These are phyloP conservation scores for Elysia chlorotica DNA, from an alignment of 1,140 invertebrate species.

Conservation along the genomic window DNA sequence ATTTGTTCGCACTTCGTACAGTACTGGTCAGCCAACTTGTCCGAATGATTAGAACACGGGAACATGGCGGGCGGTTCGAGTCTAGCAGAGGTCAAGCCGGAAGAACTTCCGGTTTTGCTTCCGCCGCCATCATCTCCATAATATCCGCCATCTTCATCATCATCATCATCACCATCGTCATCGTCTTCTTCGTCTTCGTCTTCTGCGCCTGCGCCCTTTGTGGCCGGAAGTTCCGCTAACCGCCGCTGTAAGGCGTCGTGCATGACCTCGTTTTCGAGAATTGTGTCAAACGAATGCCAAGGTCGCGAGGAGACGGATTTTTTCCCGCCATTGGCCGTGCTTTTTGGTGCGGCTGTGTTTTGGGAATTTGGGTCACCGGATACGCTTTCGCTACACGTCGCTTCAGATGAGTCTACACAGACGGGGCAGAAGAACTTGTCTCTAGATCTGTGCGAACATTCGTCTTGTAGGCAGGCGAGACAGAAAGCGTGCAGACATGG, in stretches of 20 bases:
- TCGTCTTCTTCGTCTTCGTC: not conserved
- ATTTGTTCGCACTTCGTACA: conserved; percentile 21
- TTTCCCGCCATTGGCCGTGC: too few relatives aligned
- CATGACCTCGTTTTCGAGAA: not conserved
- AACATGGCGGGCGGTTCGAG: conserved; percentile 1
- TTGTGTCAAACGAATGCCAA: conserved; percentile 5
- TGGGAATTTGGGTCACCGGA: too few relatives aligned
- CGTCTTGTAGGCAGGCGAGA: conserved; percentile 10
- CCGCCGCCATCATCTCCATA: too few relatives aligned
- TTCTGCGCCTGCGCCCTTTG: not conserved
- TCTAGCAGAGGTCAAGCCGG: too few relatives aligned
- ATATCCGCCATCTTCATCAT: not conserved
- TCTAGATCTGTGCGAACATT: not conserved
- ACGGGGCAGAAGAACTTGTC: conserved; percentile 14
- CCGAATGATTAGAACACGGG: conserved; percentile 9
- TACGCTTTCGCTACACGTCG: too few relatives aligned
- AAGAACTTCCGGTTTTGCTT: too few relatives aligned
- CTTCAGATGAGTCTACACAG: not conserved
- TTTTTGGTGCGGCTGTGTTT: too few relatives aligned
- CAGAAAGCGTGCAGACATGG: conserved; percentile 26
- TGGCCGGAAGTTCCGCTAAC: conserved; percentile 9
- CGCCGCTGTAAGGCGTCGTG: not conserved
- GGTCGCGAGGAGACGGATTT: not conserved
- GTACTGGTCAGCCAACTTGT: conserved; percentile 19
- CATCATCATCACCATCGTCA: not conserved